These are phyloP conservation scores for Cyrtodaria siliqua DNA, from an alignment of 2,888 invertebrate genomes.

Conservation along the genomic window DNA sequence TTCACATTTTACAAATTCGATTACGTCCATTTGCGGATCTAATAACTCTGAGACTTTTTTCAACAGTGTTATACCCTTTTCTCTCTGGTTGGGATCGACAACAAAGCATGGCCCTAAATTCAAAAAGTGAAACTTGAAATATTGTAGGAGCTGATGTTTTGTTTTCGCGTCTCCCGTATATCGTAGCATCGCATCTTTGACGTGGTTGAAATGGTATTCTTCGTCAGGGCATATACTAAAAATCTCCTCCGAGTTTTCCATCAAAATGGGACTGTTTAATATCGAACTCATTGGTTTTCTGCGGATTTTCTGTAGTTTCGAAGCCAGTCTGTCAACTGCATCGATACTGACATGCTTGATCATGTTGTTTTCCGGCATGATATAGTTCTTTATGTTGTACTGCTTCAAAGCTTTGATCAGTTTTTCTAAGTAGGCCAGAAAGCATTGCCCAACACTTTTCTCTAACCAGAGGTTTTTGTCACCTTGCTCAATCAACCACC, in stretches of 20 bases:
- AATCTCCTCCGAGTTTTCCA: constrained; percentile 1
- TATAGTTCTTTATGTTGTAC: constrained; percentile 5
- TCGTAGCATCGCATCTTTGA: not conserved
- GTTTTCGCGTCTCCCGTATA: not conserved
- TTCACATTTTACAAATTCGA: constrained; percentile 5
- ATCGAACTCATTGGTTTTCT: constrained; percentile 8
- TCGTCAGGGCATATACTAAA: constrained; percentile 8
- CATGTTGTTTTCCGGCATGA: constrained; percentile 16
- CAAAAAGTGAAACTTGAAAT: constrained; percentile 11
- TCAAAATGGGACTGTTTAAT: not conserved
- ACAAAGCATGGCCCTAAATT: constrained; percentile 6
- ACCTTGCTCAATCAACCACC: constrained; percentile 30
- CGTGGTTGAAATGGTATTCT: constrained; percentile 9
- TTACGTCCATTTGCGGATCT: not conserved
- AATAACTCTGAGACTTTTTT: not conserved
- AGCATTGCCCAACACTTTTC: not conserved
- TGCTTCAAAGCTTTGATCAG: not conserved
- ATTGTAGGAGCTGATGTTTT: not conserved
- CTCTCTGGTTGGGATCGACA: constrained; percentile 10
- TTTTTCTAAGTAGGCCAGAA: constrained; percentile 1
- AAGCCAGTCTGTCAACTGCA: not conserved
- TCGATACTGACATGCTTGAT: not conserved
- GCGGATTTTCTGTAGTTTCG: not conserved
- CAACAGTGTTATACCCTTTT: constrained; percentile 7
- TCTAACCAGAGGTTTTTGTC: constrained; percentile 3